Base-by-base conservation (phyloP, 2,888 invertebrate species). In the Athripsodes cinereus region DNA sequence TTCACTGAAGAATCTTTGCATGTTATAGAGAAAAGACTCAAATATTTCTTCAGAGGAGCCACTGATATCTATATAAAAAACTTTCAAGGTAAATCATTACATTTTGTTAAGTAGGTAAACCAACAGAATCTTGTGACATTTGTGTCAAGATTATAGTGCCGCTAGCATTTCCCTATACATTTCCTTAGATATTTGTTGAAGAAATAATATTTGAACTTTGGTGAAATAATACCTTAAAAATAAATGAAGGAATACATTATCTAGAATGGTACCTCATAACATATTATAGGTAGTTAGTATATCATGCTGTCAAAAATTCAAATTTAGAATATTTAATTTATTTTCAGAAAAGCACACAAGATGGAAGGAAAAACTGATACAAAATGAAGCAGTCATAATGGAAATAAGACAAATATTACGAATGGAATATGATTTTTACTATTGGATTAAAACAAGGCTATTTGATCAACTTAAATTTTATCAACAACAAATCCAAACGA, bases 31-130 rank as follows among this genome's bases (percentile, higher is more conserved):
- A 69, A 70, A 20, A 70, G 70, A 65, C 69, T 83, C 56, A 81
- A 83, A 2, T 75, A 76, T 62, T 84, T 81, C 67, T 84, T 84
- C 65, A 73, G 70, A 62, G 82, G 81, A n/a, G 79, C 78, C 6
- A 69, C 69, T 52, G 68, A 73, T 54, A 65, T 80, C 19, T 83
- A 81, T 65, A 68, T 72, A 56, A 72, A 73, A 63, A 70, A 75
- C 57, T 68, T 79, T 48, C 68, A 80, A 64, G 73, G 82, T 83
- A 70, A 76, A 20, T 47, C 18, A 11, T 11, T 46, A 31, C 11
- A 31, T 11, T 31, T 31, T 8, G 6, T 31, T 31, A 11, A 31
- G 11, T 31, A 8, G 6, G 6, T 8, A 11, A 31, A 31, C 11
- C 11, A 6, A 31, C 11, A 31, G 11, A 31, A 8, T 31, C 11